Base-by-base conservation (phyloP, 2,888 invertebrate genomes). In the Caenorhabditis virilis region DNA sequence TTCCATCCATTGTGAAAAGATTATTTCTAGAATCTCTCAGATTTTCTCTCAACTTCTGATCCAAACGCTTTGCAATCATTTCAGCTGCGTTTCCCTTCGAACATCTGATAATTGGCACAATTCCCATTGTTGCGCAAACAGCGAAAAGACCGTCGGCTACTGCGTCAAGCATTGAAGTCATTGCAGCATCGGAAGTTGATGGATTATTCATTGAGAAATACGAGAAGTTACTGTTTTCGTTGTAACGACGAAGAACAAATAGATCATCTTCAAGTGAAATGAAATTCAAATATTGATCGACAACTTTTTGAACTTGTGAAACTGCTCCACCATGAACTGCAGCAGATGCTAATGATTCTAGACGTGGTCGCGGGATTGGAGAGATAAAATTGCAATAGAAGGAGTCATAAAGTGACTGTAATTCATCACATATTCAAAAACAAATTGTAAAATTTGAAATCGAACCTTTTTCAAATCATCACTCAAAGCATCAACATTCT, bases 271-370 rank as follows among this genome's bases (percentile, higher is more conserved):
- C 98, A 70, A 99, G 86, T 45, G 93, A 91, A 77, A 99, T 95
- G 82, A 98, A 99, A 86, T 97, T 97, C 53, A 97, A 88, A 87
- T 97, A 98, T 85, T 99, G 98, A 85, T 99, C 98, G 86, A 90
- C 95, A 15, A 98, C 91, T 86, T 95, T 95, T 71, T 93, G 91
- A 5, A 83, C 78, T 47, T 76, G 76, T 39, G 91, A 88, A n/a
- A 93, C 92, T 74, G 91, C 90, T 79, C 92, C 92, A 0, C 92
- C 89, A 78, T 92, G 91, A 43, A 98, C 88, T 0, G 95, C 92
- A 1, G 93, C 90, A 0, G 91, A 89, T 1, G 98, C 98, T 52
- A 99, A 86, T 84, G 95, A 93, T 86, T 99, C 98, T 66, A 99
- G 88, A 84, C 91, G 91, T 80, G 92, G 91, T 59, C 82, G 64